Base-by-base conservation (phyloP, 2,797 vertebrate species). In the Enteromius paludinosus region DNA sequence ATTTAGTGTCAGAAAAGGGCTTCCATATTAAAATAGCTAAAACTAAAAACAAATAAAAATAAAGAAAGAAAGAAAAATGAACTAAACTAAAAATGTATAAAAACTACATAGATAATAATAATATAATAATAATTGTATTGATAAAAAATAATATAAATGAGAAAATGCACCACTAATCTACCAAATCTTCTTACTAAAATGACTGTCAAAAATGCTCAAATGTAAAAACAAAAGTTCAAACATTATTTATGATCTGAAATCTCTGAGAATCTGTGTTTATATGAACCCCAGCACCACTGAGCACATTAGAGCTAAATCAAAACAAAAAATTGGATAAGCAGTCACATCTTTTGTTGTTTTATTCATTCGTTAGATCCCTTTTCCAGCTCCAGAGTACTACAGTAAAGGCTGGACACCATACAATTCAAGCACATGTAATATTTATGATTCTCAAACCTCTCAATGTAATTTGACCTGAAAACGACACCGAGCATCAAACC, bases 401-500 rank as follows among this genome's bases (percentile, higher is more conserved):
- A 47, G 43, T 70, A 28, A 25, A 47, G 17, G 11, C n/a, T 43
- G 38, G 38, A 43, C 66, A 14, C 35, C 10, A 3, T 69, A 47
- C 68, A 28, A 49, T 28, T 28, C 18, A 11, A 41, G 33, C 64
- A 38, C 35, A 35, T 66, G 35, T 9, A 47, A 47, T 47, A 70
- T 70, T 70, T 18, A 47, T 70, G 18, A 28, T 70, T 28, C 38
- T 28, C 23, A 68, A 20, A 25, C n/a, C 38, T 20, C 38, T 69
- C 6, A 41, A 69, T 25, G 15, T 14, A 35, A 73, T 54, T 47
- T 35, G 47, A 73, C 45, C 70, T 73, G 47, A 47, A 73, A 54
- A 73, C 70, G 28, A 54, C 25, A 54, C 11, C 0, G 5, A 68
- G 30, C 49, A 20, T 54, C 23, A 33, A 12, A 61, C 17, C 38